A percentile compares a stretch with the other conserved stretches of the same genome.
Evolutionary conservation across 2,888 invertebrate species (phyloP).

Genomic region (Himalopsyche kuldschensis): DNA sequence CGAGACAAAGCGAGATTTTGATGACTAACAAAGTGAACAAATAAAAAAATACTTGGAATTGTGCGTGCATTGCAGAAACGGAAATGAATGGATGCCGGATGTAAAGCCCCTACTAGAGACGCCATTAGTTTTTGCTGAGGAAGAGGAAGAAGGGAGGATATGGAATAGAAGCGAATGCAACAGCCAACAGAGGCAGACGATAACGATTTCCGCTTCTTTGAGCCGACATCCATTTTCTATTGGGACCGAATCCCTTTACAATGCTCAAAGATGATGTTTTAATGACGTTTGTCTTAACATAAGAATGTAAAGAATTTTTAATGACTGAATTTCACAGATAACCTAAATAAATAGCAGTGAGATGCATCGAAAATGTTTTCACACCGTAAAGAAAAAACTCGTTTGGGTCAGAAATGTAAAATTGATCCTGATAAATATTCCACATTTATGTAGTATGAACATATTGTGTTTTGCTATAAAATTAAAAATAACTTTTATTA

Average conservation of each 20-base stretch:
- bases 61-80: constrained; percentile 5
- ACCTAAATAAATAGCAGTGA: too few species aligned
- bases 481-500: too few species aligned
- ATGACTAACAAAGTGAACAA: background rate
- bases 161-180: constrained; percentile 27
- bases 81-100: constrained; percentile 29
- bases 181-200: constrained; percentile 23
- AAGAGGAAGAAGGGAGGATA: background rate
- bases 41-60: background rate
- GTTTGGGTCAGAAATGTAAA: too few species aligned
- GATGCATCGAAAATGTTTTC: too few species aligned
- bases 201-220: constrained; percentile 39
- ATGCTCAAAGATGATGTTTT: constrained; percentile 27
- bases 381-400: too few species aligned
- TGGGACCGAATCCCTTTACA: constrained; percentile 24
- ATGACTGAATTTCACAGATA: too few species aligned
- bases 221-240: constrained; percentile 19
- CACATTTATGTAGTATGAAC: too few species aligned
- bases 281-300: constrained; percentile 21
- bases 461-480: too few species aligned
- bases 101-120: constrained; percentile 24
- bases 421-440: too few species aligned
- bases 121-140: constrained; percentile 34
- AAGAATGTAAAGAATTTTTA: background rate
- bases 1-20: background rate